Conservation (phyloP, 2,797 vertebrate genomes). For the Taenioides sp. region DNA sequence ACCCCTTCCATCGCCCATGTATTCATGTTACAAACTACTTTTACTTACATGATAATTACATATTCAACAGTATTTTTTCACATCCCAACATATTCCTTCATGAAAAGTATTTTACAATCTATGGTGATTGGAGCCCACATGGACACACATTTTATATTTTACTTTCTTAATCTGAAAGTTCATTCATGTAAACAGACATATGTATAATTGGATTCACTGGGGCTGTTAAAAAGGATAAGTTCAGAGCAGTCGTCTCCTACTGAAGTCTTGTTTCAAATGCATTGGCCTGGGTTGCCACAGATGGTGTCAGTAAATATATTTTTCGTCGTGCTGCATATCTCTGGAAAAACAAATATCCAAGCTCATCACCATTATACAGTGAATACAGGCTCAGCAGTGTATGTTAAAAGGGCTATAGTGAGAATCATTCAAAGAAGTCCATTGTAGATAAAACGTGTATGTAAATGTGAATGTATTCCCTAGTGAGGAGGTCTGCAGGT, state of each 20-base stretch:
- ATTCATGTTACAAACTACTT: too few species aligned
- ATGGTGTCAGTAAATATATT: slow-evolving; percentile 42
- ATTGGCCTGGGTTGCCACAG: slow-evolving; percentile 33
- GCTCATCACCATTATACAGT: slow-evolving; percentile 33
- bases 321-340: slow-evolving; percentile 34
- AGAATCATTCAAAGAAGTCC: slow-evolving; percentile 39
- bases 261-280: slow-evolving; percentile 24
- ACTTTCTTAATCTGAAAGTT: slow-evolving; percentile 12
- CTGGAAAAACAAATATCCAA: slow-evolving; percentile 44
- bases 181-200: slow-evolving; percentile 27
- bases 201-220: slow-evolving; percentile 24
- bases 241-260: slow-evolving; percentile 14
- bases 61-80: too few species aligned
- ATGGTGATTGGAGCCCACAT: slow-evolving; percentile 9
- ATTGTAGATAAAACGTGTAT: slow-evolving; percentile 40
- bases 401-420: slow-evolving; percentile 39
- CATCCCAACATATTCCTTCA: too few species aligned
- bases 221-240: slow-evolving; percentile 32
- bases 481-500: slow-evolving; percentile 18
- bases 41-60: too few species aligned
- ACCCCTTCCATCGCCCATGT: too few species aligned
- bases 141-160: background rate
- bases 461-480: slow-evolving; percentile 22
- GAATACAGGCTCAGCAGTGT: slow-evolving; percentile 23
- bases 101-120: background rate